A percentile compares a stretch with the other conserved stretches of the same genome.
Evolutionary conservation across 2,888 invertebrate species (phyloP).

Genomic region (Plebejus anna): DNA sequence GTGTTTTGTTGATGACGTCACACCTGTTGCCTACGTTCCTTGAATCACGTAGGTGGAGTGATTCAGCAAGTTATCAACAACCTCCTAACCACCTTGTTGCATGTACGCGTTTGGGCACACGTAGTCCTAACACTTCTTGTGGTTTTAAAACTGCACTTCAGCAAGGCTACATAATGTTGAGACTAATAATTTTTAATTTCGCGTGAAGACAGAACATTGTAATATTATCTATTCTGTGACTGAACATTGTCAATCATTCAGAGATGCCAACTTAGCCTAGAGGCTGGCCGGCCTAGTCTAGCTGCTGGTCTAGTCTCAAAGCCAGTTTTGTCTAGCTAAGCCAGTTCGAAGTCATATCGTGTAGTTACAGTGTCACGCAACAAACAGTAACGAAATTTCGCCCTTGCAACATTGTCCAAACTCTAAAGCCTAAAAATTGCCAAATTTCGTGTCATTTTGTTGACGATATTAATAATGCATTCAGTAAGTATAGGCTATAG

Average conservation of each 20-base stretch:
- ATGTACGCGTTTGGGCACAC: not conserved
- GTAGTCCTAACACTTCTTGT: not conserved
- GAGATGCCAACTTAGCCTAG: not conserved
- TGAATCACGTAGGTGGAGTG: constrained; percentile 2
- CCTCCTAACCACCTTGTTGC: not conserved
- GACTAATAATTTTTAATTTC: no score
- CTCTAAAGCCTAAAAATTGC: no score
- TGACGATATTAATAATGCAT: no score
- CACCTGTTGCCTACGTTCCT: not conserved
- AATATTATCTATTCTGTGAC: not conserved
- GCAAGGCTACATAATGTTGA: not conserved
- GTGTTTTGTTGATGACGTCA: not conserved
- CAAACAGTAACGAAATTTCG: no score
- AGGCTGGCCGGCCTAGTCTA: not conserved
- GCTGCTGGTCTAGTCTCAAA: no score
- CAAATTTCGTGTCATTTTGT: no score
- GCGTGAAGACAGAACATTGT: not conserved
- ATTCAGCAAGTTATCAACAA: not conserved
- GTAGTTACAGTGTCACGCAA: no score
- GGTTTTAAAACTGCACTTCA: not conserved
- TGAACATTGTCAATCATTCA: not conserved
- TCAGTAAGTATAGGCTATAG: no score
- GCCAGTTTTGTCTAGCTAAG: no score
- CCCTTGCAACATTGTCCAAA: no score
- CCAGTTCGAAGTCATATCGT: no score